phyloP scores from a whole-genome alignment of 2,888 invertebrate genomes.

The Tigriopus californicus region DNA sequence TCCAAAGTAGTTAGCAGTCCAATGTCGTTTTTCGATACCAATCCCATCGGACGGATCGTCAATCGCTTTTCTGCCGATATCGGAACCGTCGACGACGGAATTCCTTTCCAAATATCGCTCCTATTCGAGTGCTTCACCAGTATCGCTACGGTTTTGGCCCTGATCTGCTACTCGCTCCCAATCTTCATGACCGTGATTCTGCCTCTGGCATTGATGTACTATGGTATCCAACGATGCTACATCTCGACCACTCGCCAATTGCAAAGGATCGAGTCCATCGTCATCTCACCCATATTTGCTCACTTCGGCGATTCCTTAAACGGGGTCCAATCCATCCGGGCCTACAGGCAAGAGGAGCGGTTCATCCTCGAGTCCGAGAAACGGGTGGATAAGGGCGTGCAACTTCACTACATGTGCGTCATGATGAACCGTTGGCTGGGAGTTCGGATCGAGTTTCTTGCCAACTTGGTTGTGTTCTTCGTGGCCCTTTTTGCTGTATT shows the following conservation, averaged over 20 bases:
- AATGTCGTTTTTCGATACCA: slow-evolving; percentile 28
- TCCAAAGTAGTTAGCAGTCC: slow-evolving; percentile 18
- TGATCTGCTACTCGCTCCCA: slow-evolving; percentile 22
- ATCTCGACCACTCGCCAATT: slow-evolving; percentile 43
- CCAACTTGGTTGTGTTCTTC: slow-evolving; percentile 37
- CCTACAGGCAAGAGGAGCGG: not conserved
- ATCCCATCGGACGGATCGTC: slow-evolving; percentile 28
- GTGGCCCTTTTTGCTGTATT: slow-evolving; percentile 38
- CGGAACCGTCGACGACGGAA: slow-evolving; percentile 18
- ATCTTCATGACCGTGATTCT: slow-evolving; percentile 21
- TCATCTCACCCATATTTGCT: slow-evolving; percentile 86
- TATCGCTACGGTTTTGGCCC: slow-evolving; percentile 21
- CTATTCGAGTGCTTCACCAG: slow-evolving; percentile 31
- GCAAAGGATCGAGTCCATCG: slow-evolving; percentile 78
- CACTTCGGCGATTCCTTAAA: slow-evolving; percentile 89
- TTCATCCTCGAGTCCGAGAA: slow-evolving; percentile 73
- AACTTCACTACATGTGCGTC: slow-evolving; percentile 19
- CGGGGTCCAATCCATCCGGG: slow-evolving; percentile 7
- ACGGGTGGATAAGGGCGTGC: not conserved
- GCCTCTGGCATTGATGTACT: slow-evolving; percentile 21
- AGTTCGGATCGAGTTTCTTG: slow-evolving; percentile 33
- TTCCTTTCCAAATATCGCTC: slow-evolving; percentile 40
- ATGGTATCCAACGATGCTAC: slow-evolving; percentile 29
- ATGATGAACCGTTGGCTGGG: slow-evolving; percentile 28
- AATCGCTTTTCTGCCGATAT: slow-evolving; percentile 27